Evolutionary conservation across 2,797 vertebrate genomes (phyloP), one percentile per base, ranked within the genome.

Genomic region (Microctenopoma steveboyesi): DNA sequence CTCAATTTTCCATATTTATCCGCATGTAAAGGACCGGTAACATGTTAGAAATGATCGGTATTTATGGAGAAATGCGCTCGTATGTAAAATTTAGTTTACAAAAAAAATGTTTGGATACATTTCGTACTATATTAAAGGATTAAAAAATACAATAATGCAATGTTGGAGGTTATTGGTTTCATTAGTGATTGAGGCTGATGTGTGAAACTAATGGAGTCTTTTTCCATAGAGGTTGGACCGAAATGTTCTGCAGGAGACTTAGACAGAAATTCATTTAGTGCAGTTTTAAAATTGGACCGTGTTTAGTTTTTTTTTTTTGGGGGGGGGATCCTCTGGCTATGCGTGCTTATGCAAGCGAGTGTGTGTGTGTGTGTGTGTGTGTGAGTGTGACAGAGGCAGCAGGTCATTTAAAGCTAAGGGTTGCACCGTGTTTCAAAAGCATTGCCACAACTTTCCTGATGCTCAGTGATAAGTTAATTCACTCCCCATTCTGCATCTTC

Each of bases 41-140:
- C 95, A 95, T 98, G 96, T 97, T 98, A 98, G 96, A 98, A 94
- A 95, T 97, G 95, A 95, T 97, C 96, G 96, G 95, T 99, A 99
- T 99, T 98, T 99, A 99, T 99, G 96, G 95, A 94, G 97, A 98
- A 96, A 97, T 96, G 93, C 95, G 95, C 95, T 97, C 95, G 95
- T 97, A 95, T 99, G 97, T 99, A 96, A 96, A 96, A 96, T 96
- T 97, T 97, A 98, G 97, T 98, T 98, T 96, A 95, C 95, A 98
- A 95, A 94, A 35, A 97, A 95, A 96, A 96, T 99, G 97, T 99
- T 99, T 98, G 96, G 96, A 99, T 98, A 99, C 95, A 97, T 99
- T 99, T 99, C 96, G 95, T 99, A 99, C 97, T 95, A 96, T 97
- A 99, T 99, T 98, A 98, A 99, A 99, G 97, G 96, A 96, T 96